A percentile compares a stretch with the other conserved stretches of the same genome.
Evolutionary conservation across 2,888 invertebrate species (phyloP).

Genomic region (Agrochola litura): DNA sequence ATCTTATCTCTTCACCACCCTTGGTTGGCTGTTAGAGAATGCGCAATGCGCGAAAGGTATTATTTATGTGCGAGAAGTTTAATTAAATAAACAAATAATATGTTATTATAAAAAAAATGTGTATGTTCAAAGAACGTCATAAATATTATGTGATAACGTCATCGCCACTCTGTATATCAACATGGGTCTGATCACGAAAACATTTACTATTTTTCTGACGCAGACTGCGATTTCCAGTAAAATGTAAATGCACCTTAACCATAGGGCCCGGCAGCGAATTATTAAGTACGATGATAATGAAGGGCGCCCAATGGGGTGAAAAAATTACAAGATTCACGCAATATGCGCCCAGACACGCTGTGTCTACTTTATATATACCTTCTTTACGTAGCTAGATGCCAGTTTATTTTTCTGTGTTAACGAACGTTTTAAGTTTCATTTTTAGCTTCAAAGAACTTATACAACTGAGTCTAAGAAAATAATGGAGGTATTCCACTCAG

Average conservation of each 20-base stretch:
- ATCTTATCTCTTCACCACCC: not conserved
- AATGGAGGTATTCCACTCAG: not conserved
- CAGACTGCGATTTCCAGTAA: slow-evolving; percentile 5
- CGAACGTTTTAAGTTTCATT: not conserved
- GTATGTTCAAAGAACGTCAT: not conserved
- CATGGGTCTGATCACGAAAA: too few relatives aligned
- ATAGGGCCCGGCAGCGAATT: slow-evolving; percentile 40
- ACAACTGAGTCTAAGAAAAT: not conserved
- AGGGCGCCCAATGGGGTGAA: slow-evolving; percentile 52
- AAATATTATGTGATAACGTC: not conserved
- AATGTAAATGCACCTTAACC: slow-evolving; percentile 33
- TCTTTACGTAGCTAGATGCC: not conserved
- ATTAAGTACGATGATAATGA: slow-evolving; percentile 64
- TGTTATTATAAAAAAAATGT: too few relatives aligned
- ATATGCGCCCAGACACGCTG: slow-evolving; percentile 46
- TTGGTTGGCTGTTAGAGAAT: not conserved
- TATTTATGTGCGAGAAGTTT: not conserved
- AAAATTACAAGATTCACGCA: slow-evolving; percentile 61
- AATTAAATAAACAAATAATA: too few relatives aligned
- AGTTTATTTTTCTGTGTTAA: not conserved
- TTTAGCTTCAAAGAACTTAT: not conserved
- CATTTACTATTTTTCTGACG: not conserved
- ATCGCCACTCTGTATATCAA: not conserved
- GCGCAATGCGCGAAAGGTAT: not conserved
- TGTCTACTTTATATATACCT: slow-evolving; percentile 22